Percentiles rank a stretch among this genome's conserved stretches.
Conservation (phyloP, 2,888 invertebrate species). For the Trichogramma evanescens region DNA sequence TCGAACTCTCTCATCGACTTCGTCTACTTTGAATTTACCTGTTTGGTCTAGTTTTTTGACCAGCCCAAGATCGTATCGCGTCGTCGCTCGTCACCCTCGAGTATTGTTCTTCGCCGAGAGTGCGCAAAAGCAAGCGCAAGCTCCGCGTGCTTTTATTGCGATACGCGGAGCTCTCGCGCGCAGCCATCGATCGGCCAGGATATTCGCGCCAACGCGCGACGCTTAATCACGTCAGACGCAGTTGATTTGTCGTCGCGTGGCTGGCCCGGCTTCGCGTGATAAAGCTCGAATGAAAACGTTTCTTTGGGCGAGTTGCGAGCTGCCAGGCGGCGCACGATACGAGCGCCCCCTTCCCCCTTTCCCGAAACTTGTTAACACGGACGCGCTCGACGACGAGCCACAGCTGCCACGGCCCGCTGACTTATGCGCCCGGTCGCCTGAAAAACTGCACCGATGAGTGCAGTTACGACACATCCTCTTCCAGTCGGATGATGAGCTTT, state of each 20-base stretch:
- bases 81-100: background rate
- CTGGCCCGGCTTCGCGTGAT: background rate
- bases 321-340: background rate
- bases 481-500: constrained; percentile 14
- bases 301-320: constrained; percentile 33
- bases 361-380: no score
- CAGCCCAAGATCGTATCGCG: background rate
- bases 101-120: background rate
- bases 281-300: constrained; percentile 43
- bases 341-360: no score
- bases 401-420: no score
- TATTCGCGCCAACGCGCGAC: constrained; percentile 41
- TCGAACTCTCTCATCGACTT: no score
- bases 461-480: no score
- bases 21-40: no score
- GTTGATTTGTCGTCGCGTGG: constrained; percentile 45
- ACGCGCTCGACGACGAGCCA: no score
- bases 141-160: constrained; percentile 37
- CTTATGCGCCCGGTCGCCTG: no score
- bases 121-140: constrained; percentile 14
- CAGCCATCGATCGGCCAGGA: constrained; percentile 42
- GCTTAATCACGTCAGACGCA: constrained; percentile 47
- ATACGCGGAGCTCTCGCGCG: constrained; percentile 29
- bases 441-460: no score
- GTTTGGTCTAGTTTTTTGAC: no score